phyloP scores from a whole-genome alignment of 1,140 invertebrate species.

The Neuroterus valhalla region DNA sequence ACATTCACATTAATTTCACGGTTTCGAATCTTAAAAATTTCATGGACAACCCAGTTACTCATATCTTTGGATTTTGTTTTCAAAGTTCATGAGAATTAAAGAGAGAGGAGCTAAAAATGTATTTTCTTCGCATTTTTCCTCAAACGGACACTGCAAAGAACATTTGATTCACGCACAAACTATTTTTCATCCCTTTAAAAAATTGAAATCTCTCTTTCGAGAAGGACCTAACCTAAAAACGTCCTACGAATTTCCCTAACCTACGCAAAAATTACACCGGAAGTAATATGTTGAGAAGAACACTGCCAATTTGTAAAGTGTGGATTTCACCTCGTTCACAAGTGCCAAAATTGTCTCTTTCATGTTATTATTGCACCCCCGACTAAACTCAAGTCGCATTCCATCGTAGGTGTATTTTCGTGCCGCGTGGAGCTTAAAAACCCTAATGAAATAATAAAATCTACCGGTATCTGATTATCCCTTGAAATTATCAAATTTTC shows the following conservation, averaged over 20 bases:
- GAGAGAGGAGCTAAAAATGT: no score
- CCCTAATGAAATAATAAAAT: not conserved
- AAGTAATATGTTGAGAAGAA: not conserved
- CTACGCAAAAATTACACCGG: constrained; percentile 40
- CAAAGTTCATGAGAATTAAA: no score
- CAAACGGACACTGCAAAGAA: no score
- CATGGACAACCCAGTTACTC: no score
- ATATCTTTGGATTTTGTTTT: no score
- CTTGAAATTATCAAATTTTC: not conserved
- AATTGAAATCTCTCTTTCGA: no score
- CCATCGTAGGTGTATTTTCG: constrained; percentile 3
- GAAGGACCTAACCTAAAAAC: not conserved
- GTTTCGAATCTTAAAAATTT: no score
- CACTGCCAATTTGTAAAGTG: constrained; percentile 14
- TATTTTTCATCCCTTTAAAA: constrained; percentile 29
- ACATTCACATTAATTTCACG: no score
- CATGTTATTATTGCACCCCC: constrained; percentile 20
- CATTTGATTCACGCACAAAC: no score
- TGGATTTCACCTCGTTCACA: not conserved
- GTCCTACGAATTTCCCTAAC: not conserved
- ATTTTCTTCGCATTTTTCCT: no score
- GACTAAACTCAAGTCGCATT: constrained; percentile 3
- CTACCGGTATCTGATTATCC: not conserved
- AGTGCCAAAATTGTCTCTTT: constrained; percentile 18
- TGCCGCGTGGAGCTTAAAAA: not conserved